Evolutionary conservation across 2,113 vertebrate genomes (phyloP).

Genomic region (Psittacula cyanocephala): DNA sequence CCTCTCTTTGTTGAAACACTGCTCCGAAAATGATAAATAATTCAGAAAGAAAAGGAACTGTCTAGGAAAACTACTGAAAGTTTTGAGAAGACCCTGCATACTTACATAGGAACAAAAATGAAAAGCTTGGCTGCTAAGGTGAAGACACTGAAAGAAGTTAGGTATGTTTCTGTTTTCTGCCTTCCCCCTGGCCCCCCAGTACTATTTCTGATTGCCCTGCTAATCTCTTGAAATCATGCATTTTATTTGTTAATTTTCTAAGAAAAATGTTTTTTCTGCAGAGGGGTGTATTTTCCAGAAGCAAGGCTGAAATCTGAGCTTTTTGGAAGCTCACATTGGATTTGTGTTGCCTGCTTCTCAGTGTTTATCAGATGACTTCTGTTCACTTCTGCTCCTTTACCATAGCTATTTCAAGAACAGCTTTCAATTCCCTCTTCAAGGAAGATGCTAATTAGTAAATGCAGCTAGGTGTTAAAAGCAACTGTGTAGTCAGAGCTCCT

Average conservation of each 20-base stretch:
- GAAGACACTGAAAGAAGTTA: slow-evolving; percentile 65
- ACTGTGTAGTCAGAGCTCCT: neutral
- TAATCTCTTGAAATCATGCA: neutral
- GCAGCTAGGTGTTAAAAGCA: neutral
- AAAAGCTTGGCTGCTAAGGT: slow-evolving; percentile 69
- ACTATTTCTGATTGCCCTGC: neutral
- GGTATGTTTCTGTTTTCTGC: slow-evolving; percentile 29
- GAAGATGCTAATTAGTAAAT: neutral
- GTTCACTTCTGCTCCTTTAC: neutral
- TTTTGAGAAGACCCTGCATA: slow-evolving; percentile 59
- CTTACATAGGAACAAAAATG: slow-evolving; percentile 42
- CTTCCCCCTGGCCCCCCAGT: neutral
- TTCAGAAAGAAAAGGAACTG: slow-evolving; percentile 72
- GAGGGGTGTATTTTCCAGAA: neutral
- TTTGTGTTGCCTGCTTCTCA: neutral
- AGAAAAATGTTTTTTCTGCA: neutral
- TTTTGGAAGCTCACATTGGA: neutral
- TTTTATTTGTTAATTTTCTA: neutral
- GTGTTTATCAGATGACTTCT: neutral
- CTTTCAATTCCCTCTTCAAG: neutral
- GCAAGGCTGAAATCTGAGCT: neutral
- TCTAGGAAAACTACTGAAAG: slow-evolving; percentile 47
- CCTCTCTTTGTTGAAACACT: neutral
- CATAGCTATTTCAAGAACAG: neutral
- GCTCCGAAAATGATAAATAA: neutral